Evolutionary conservation across 2,888 invertebrate species (phyloP), one percentile per base, ranked within the genome.

Genomic region (Oasisia sp.): DNA sequence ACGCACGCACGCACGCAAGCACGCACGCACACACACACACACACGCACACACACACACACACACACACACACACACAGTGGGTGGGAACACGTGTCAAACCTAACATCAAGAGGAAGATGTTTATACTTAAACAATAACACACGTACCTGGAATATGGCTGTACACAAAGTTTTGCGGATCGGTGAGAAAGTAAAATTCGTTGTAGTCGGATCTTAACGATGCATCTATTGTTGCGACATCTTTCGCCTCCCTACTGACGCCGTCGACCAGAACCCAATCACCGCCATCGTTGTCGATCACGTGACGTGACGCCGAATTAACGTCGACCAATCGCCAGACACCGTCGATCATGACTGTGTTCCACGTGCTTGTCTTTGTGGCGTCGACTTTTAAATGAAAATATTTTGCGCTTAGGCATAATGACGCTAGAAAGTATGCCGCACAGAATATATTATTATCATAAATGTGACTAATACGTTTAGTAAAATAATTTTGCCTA

Each of bases 121-220:
- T 19, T 7, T 27, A 14, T 74, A 74, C 14, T 27, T 74, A 27
- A 74, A 5, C 27, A 27, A 27, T 56, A 74, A 74, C n/a, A 27
- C 7, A 19, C 27, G 7, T 74, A 74, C 32, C 74, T 44, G 92
- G 92, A 14, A 91, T 38, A 32, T 92, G 92, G 38, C 32, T 32
- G 91, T 89, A 92, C 8, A 92, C 89, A 27, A 92, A 89, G 32
- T 92, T 44, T 32, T 91, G 27, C 58, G 92, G 92, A 44, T 92
- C 92, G 38, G 92, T 92, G 32, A 92, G n/a, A n/a, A 92, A 92
- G 92, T 92, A 92, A 27, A 32, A 44, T 32, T 92, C 92, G 89
- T 92, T 32, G 74, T 27, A 92, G 50, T 12, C 32, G 58, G 91
- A 92, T 32, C 32, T 91, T 32, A 38, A n/a, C 58, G 56, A 44